phyloP scores from a whole-genome alignment of 2,888 invertebrate genomes.

The Gastrophysa polygoni region DNA sequence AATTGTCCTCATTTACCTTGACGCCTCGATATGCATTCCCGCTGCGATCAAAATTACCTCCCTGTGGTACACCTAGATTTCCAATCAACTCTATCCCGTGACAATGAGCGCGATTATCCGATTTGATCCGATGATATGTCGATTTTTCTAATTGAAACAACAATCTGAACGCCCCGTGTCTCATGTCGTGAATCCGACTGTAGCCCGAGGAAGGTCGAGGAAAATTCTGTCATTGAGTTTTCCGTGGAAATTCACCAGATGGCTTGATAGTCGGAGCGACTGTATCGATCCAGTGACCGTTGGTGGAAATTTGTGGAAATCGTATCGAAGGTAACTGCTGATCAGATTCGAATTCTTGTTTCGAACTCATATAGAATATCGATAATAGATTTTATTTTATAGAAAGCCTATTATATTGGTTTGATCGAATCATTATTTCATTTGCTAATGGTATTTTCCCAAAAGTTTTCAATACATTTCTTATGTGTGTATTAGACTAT shows the following conservation, averaged over 20 bases:
- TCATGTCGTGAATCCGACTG: constrained; percentile 31
- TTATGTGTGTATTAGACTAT: too few relatives aligned
- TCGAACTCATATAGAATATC: too few relatives aligned
- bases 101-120: constrained; percentile 11
- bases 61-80: background rate
- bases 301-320: background rate
- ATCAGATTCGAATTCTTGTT: too few relatives aligned
- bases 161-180: constrained; percentile 21
- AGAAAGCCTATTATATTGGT: too few relatives aligned
- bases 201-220: constrained; percentile 4
- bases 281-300: constrained; percentile 4
- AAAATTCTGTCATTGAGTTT: background rate
- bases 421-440: too few relatives aligned
- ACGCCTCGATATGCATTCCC: background rate
- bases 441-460: too few relatives aligned
- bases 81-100: background rate
- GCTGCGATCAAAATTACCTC: constrained; percentile 3
- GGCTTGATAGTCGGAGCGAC: constrained; percentile 3
- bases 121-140: constrained; percentile 12
- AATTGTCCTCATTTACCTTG: constrained; percentile 10
- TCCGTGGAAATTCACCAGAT: background rate
- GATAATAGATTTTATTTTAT: too few relatives aligned
- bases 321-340: too few relatives aligned
- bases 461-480: too few relatives aligned
- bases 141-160: constrained; percentile 24